Base-by-base conservation (phyloP, 2,113 vertebrate genomes). In the Perca flavescens region DNA sequence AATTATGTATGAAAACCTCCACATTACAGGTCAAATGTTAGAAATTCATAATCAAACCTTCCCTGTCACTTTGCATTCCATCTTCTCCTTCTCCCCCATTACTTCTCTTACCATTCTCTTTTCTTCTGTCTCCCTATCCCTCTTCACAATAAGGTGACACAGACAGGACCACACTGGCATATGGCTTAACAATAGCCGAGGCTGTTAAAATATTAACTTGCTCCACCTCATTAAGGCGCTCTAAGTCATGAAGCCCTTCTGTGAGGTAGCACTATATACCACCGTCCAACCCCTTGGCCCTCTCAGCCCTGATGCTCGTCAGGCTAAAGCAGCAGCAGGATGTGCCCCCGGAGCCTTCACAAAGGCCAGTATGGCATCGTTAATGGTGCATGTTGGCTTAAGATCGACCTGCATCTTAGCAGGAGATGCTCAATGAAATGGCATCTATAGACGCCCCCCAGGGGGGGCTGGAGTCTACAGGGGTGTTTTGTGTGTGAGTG, bases 191-290 rank as follows among this genome's bases (percentile, higher is more conserved):
- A 93, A 93, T 91, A 85, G 85, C 61, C 67, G 15, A 31, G 62
- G 69, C 80, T 92, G 89, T 89, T 94, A 75, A 94, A 93, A 93
- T 93, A 94, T 93, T 92, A 93, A 94, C 84, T 73, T 62, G 69
- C 79, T 88, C 57, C 63, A 63, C 83, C 88, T 93, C 85, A 91
- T 93, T 93, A 93, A 67, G 82, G 68, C 56, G 58, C 57, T 70
- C 60, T 65, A 57, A 79, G 77, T 84, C 50, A 74, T 89, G 90
- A 91, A 92, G 63, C 54, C 57, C 78, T 86, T 88, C 73, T 85
- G 66, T 75, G 85, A 77, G 78, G 65, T 46, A 47, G 71, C 19
- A 28, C 74, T 63, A 60, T 91, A 84, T 88, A 86, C 85, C 40
- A 15, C 28, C 6, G 80, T 80, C 62, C 82, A 71, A 74, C 66